Conservation (phyloP, 1,140 invertebrate species). For the Caenorhabditis tropicalis region DNA sequence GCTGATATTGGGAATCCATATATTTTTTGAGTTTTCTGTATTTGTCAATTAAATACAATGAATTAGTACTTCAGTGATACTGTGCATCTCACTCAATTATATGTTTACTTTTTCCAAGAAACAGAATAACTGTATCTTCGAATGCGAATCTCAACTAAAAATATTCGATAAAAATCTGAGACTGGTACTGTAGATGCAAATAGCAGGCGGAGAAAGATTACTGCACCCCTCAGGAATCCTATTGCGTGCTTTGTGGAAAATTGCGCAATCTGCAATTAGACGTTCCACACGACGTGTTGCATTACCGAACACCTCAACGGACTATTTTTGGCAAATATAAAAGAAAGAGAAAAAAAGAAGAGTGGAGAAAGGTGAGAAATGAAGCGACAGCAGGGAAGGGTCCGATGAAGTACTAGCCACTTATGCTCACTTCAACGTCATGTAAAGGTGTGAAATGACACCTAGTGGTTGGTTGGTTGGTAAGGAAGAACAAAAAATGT, state of each 20-base stretch:
- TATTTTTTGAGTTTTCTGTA: too few relatives aligned
- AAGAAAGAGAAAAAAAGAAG: neutral
- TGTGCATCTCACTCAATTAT: too few relatives aligned
- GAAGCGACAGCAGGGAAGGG: neutral
- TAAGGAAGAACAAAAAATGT: neutral
- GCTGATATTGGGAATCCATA: too few relatives aligned
- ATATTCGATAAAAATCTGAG: too few relatives aligned
- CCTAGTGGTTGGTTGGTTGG: neutral
- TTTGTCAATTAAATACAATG: too few relatives aligned
- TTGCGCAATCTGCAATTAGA: slow-evolving; percentile 26
- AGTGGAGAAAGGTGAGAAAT: neutral
- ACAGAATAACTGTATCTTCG: too few relatives aligned
- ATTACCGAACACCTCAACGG: neutral
- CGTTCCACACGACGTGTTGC: neutral
- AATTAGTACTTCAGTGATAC: too few relatives aligned
- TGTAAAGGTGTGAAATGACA: slow-evolving; percentile 29
- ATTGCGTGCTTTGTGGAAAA: neutral
- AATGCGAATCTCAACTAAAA: too few relatives aligned
- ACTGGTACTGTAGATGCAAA: neutral
- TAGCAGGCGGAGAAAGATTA: neutral
- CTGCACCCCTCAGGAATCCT: neutral
- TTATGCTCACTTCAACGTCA: slow-evolving; percentile 8
- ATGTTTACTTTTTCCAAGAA: too few relatives aligned
- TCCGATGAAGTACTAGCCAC: neutral
- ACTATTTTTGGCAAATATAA: neutral